Evolutionary conservation across 2,888 invertebrate genomes (phyloP).

Genomic region (Lasioglossum villosulum): DNA sequence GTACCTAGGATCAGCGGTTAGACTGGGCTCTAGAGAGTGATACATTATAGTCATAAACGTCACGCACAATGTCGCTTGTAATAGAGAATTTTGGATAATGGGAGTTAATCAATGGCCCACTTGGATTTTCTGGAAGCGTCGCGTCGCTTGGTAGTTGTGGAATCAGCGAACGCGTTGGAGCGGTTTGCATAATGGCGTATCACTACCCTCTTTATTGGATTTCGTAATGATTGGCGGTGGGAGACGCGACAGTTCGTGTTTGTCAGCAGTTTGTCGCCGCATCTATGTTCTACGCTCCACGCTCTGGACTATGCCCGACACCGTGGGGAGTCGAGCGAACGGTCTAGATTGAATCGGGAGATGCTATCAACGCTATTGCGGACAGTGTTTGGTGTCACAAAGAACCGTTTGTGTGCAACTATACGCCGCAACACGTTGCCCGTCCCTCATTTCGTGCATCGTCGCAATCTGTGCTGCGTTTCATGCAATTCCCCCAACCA

Average conservation of each 20-base stretch:
- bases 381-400: constrained; percentile 59
- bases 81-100: too few species aligned
- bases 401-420: constrained; percentile 59
- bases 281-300: background rate
- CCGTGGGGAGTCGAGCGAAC: constrained; percentile 36
- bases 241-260: constrained; percentile 43
- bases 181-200: background rate
- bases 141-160: background rate
- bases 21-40: background rate
- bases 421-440: constrained; percentile 28
- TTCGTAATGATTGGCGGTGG: constrained; percentile 47
- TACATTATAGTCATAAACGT: background rate
- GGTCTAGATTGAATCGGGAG: constrained; percentile 65
- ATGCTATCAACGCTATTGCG: constrained; percentile 68
- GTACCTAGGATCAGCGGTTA: background rate
- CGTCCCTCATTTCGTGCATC: constrained; percentile 57
- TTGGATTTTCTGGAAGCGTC: too few species aligned
- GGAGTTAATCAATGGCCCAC: too few species aligned
- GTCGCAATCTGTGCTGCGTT: constrained; percentile 30
- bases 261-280: constrained; percentile 56
- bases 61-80: too few species aligned
- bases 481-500: constrained; percentile 11
- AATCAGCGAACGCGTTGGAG: background rate
- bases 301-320: background rate
- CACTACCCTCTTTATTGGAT: constrained; percentile 31